Conservation (phyloP, 2,888 invertebrate genomes). For the Chrysolina americana region DNA sequence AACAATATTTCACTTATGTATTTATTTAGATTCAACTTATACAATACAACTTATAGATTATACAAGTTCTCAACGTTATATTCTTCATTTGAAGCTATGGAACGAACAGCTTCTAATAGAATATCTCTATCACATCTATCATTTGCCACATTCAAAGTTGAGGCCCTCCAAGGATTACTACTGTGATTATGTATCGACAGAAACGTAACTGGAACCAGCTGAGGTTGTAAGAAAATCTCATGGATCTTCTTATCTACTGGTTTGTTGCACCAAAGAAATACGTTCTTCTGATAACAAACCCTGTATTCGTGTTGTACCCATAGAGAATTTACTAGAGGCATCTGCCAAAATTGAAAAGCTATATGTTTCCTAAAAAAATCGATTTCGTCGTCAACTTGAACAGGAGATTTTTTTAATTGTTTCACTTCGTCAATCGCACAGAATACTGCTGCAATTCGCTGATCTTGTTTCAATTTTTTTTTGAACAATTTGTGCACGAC, state of each 20-base stretch:
- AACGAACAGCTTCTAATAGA: slow-evolving; percentile 19
- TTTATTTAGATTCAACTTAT: slow-evolving; percentile 7
- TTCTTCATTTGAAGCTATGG: slow-evolving; percentile 9
- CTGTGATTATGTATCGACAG: slow-evolving; percentile 19
- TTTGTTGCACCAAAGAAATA: slow-evolving; percentile 29
- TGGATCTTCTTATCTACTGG: slow-evolving; percentile 12
- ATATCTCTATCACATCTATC: slow-evolving; percentile 22
- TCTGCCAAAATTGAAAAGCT: slow-evolving; percentile 26
- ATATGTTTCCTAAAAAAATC: slow-evolving; percentile 21
- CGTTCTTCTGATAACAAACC: slow-evolving; percentile 27
- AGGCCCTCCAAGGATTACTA: slow-evolving; percentile 21
- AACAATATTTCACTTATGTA: slow-evolving; percentile 18
- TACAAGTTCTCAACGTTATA: background rate
- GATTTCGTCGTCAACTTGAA: slow-evolving; percentile 20
- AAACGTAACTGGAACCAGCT: slow-evolving; percentile 14
- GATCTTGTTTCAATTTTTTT: slow-evolving; percentile 25
- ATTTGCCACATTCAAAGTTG: slow-evolving; percentile 21
- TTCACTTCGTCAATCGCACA: slow-evolving; percentile 20
- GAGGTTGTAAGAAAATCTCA: slow-evolving; percentile 15
- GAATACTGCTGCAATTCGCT: slow-evolving; percentile 23
- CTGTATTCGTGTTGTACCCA: slow-evolving; percentile 19
- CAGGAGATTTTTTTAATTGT: slow-evolving; percentile 23
- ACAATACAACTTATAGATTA: slow-evolving; percentile 20
- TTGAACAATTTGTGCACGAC: slow-evolving; percentile 20
- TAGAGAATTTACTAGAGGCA: slow-evolving; percentile 23